Percentiles rank a stretch among this genome's conserved stretches.
Evolutionary conservation across 92 coral and sea anemone genomes (phyloP).

Genomic region (Bergia sp.): DNA sequence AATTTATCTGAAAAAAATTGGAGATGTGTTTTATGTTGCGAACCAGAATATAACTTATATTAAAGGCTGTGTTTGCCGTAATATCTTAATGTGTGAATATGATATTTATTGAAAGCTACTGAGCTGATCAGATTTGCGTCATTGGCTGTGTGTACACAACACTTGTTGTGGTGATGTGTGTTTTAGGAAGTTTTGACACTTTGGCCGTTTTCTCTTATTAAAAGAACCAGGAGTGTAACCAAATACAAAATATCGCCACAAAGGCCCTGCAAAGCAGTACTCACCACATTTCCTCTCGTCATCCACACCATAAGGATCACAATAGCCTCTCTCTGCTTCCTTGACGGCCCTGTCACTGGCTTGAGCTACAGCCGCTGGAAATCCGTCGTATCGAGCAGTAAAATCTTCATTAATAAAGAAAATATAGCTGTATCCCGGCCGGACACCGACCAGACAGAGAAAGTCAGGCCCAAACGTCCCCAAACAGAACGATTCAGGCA

Average conservation of each 20-base stretch:
- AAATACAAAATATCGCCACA: not conserved
- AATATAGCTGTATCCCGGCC: constrained; percentile 58
- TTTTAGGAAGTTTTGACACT: too few species aligned
- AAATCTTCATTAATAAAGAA: constrained; percentile 75
- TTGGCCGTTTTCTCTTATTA: too few species aligned
- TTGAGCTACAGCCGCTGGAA: constrained; percentile 2
- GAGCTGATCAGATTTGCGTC: too few species aligned
- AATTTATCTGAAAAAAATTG: too few species aligned
- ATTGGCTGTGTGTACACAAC: too few species aligned
- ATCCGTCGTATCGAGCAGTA: constrained; percentile 54
- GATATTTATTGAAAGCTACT: too few species aligned
- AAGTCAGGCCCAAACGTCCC: constrained; percentile 79
- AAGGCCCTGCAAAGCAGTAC: not conserved
- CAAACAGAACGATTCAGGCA: constrained; percentile 74
- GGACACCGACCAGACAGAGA: constrained; percentile 72
- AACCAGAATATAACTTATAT: too few species aligned
- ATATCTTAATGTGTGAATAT: too few species aligned
- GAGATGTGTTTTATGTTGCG: too few species aligned
- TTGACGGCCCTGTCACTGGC: not conserved
- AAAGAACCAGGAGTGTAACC: not conserved
- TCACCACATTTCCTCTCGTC: constrained; percentile 11
- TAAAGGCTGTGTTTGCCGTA: too few species aligned
- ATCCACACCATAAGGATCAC: constrained; percentile 9
- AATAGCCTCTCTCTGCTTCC: constrained; percentile 22
- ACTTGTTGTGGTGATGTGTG: too few species aligned